These are phyloP conservation scores for Zoroaster sp. DNA, from an alignment of 53 echinoderm and acorn worm species.

Conservation along the genomic window DNA sequence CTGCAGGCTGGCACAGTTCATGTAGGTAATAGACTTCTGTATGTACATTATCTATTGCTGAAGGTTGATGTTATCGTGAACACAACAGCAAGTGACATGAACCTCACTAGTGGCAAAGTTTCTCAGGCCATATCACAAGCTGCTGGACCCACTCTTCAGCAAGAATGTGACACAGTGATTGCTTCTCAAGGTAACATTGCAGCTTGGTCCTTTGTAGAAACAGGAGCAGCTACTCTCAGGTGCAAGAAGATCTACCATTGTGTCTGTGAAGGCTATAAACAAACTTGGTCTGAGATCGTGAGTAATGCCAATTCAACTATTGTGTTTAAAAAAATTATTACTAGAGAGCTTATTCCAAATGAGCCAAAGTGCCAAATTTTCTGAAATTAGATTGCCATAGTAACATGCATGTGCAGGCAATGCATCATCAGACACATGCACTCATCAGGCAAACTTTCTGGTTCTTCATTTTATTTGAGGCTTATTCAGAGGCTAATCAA, in stretches of 20 bases:
- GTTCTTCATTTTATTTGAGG: no score
- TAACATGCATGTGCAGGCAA: no score
- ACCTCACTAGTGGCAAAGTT: conserved; percentile 28
- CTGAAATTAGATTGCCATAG: no score
- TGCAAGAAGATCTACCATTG: conserved; percentile 50
- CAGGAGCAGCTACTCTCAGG: conserved; percentile 34
- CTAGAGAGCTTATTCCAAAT: no score
- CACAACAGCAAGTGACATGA: conserved; percentile 32
- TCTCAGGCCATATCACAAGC: conserved; percentile 15
- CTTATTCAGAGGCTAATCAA: no score
- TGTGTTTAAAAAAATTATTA: no score
- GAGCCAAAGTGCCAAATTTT: no score
- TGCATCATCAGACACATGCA: no score
- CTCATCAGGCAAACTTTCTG: no score
- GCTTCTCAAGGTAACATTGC: neutral
- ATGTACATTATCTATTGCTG: neutral
- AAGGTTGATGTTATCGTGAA: conserved; percentile 71
- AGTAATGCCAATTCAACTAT: neutral
- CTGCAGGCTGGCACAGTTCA: no score
- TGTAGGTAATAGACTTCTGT: no score
- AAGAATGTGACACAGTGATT: conserved; percentile 23
- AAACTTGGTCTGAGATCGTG: neutral
- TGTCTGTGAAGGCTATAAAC: conserved; percentile 1
- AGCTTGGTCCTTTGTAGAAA: conserved; percentile 28
- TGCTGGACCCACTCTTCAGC: conserved; percentile 37